Percentiles rank a stretch among this genome's conserved stretches.
Evolutionary conservation across 2,888 invertebrate genomes (phyloP).

Genomic region (Agrotis puta): DNA sequence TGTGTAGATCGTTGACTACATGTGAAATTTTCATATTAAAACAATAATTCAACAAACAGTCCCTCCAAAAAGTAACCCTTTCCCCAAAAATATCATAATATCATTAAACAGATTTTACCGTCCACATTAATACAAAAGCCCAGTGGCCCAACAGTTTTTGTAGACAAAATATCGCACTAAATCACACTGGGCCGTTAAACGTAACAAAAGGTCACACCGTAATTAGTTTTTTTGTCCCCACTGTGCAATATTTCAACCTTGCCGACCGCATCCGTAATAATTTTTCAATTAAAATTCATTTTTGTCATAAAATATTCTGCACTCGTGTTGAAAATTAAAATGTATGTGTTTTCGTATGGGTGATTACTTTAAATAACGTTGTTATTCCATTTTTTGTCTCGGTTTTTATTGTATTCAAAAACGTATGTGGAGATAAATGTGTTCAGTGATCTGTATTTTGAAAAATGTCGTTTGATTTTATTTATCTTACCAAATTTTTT

Average conservation of each 20-base stretch:
- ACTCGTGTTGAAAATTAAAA: slow-evolving; percentile 69
- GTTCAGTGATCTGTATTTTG: neutral
- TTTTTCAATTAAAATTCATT: slow-evolving; percentile 84
- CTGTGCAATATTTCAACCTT: slow-evolving; percentile 81
- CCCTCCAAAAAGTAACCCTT: slow-evolving; percentile 14
- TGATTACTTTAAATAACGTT: slow-evolving; percentile 64
- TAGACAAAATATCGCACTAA: slow-evolving; percentile 76
- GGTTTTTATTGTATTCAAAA: slow-evolving; percentile 43
- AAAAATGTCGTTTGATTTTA: neutral
- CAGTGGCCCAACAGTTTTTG: slow-evolving; percentile 55
- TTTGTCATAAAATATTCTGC: slow-evolving; percentile 71
- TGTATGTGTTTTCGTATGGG: slow-evolving; percentile 64
- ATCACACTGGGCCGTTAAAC: slow-evolving; percentile 73
- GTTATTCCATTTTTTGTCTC: slow-evolving; percentile 45
- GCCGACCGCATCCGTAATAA: slow-evolving; percentile 81
- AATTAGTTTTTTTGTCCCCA: slow-evolving; percentile 84
- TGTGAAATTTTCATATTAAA: slow-evolving; percentile 6
- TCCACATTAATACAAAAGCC: slow-evolving; percentile 55
- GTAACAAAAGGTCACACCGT: slow-evolving; percentile 78
- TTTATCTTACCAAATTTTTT: neutral
- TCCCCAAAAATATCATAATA: slow-evolving; percentile 52
- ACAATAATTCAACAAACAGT: slow-evolving; percentile 17
- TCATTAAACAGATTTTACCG: slow-evolving; percentile 54
- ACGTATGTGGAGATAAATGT: slow-evolving; percentile 3
- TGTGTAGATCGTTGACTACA: neutral